Evolutionary conservation across 2,888 invertebrate genomes (phyloP), one percentile per base, ranked within the genome.

Genomic region (Polydrusus pterygomalis): DNA sequence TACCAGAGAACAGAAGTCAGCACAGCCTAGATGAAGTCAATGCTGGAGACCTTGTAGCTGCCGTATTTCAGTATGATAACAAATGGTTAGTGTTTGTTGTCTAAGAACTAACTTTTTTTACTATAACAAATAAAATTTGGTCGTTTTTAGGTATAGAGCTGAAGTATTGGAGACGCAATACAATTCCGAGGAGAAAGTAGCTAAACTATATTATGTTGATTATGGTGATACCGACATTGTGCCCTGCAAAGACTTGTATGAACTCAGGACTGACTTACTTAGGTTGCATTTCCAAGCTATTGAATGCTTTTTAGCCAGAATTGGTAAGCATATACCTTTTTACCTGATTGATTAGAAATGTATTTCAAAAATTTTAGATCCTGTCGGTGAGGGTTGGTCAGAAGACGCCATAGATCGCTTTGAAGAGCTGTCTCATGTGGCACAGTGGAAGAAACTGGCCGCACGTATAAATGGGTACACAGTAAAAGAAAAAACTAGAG

Each of bases 221-320:
- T 97, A 96, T 86, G 97, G 97, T 0, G 96, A 97, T 87, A 92
- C 91, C 75, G 94, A 94, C 82, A 90, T 91, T 82, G 89, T 95
- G 3, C 88, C 90, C 0, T 90, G 91, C 2, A 89, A 90, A 67
- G 91, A 94, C 77, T 87, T 96, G 11, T 93, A 91, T 79, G 93
- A 94, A 82, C 88, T 96, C 75, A 90, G 94, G 49, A 93, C 95
- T 0, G 94, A 96, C 84, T 91, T 95, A 83, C 87, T 95, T 63
- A 89, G 91, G 67, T 89, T 96, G 13, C 90, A 93, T 62, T 93
- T 93, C 83, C 94, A 97, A 91, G 97, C 97, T 0, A 93, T 97
- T 85, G 96, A 97, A 87, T 96, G 96, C 86, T 94, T 92, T 85
- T 88, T 97, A 79, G 93, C 94, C 7, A 93, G 93, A 75, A 91